A percentile compares a stretch with the other conserved stretches of the same genome.
These are phyloP conservation scores for Acronicta leporina DNA, from an alignment of 2,888 invertebrate genomes.

Conservation along the genomic window DNA sequence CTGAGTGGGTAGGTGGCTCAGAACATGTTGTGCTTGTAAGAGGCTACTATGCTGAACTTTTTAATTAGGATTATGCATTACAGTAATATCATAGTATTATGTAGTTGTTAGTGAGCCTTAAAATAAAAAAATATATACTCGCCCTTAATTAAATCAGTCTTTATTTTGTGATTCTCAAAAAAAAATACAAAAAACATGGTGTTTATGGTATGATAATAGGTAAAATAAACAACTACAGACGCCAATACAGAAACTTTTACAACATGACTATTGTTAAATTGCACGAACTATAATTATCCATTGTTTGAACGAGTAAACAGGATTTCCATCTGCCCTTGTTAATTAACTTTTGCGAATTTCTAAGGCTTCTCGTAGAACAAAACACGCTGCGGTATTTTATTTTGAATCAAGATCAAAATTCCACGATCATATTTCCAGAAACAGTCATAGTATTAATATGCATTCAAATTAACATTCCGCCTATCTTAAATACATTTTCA, in stretches of 20 bases:
- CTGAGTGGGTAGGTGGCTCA: no score
- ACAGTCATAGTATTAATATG: constrained; percentile 21
- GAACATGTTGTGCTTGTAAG: no score
- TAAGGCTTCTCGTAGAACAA: constrained; percentile 68
- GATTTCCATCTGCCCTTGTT: constrained; percentile 50
- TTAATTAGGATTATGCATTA: no score
- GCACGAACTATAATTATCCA: constrained; percentile 57
- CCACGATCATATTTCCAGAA: constrained; percentile 16
- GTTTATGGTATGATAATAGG: constrained; percentile 3
- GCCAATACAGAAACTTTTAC: constrained; percentile 11
- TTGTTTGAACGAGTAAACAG: constrained; percentile 60
- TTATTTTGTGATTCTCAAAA: not conserved
- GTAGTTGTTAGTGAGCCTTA: no score
- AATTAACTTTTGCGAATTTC: constrained; percentile 63
- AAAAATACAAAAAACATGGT: not conserved
- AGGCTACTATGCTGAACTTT: no score
- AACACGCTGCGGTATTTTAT: constrained; percentile 49
- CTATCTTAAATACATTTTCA: constrained; percentile 45
- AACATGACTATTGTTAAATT: constrained; percentile 20
- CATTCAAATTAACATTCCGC: constrained; percentile 30
- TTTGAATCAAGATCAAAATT: constrained; percentile 19
- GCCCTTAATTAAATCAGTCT: not conserved
- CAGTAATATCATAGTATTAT: no score
- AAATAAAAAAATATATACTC: no score
- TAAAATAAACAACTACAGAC: not conserved